phyloP scores from a whole-genome alignment of 2,888 invertebrate species.

The Nemotelus pantherinus region DNA sequence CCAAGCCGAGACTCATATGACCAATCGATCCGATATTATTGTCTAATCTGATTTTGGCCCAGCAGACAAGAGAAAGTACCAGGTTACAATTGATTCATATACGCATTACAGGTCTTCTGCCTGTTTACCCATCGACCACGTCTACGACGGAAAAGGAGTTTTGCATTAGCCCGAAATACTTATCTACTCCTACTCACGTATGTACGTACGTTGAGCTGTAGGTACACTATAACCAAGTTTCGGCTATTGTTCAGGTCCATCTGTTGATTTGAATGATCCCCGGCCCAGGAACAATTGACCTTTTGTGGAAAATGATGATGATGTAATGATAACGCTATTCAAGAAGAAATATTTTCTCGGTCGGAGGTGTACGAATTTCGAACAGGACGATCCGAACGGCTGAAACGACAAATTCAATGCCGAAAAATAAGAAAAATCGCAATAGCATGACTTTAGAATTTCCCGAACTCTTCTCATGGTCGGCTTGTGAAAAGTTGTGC shows the following conservation, averaged over 20 bases:
- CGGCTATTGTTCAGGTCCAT: not conserved
- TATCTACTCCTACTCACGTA: not conserved
- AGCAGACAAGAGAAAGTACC: conserved; percentile 32
- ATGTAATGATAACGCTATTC: conserved; percentile 39
- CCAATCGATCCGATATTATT: conserved; percentile 28
- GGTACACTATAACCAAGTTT: too few species aligned
- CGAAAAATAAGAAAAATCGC: conserved; percentile 7
- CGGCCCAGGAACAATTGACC: conserved; percentile 35
- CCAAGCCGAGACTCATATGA: conserved; percentile 28
- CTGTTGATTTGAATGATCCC: conserved; percentile 18
- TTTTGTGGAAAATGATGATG: conserved; percentile 22
- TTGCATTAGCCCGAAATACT: not conserved
- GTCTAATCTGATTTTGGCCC: conserved; percentile 35
- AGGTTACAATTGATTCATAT: conserved; percentile 31
- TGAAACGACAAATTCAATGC: not conserved
- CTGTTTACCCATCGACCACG: not conserved
- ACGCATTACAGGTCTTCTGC: conserved; percentile 7
- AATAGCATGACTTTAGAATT: conserved; percentile 21
- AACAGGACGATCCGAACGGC: conserved; percentile 12
- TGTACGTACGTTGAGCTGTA: not conserved
- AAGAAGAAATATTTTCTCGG: not conserved
- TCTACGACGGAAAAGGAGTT: not conserved
- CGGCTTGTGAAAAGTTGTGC: conserved; percentile 19
- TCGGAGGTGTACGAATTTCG: conserved; percentile 1
- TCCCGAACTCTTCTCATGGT: conserved; percentile 31